Conservation (phyloP, 2,888 invertebrate species). For the Phorcus lineatus region DNA sequence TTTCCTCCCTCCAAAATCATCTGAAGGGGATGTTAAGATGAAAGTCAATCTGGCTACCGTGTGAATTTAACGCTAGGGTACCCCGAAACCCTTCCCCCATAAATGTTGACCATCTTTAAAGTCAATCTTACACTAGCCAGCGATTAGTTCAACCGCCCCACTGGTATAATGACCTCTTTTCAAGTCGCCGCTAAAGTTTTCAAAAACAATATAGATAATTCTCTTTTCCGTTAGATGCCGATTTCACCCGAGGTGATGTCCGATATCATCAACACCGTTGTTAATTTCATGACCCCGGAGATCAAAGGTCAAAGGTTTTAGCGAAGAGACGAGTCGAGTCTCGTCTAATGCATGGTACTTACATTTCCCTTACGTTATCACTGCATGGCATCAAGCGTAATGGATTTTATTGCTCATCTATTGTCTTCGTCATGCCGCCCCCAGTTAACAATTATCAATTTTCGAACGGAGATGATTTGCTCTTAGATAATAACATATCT, state of each 20-base stretch:
- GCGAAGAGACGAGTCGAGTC: neutral
- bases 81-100: neutral
- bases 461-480: neutral
- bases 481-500: neutral
- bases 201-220: slow-evolving; percentile 1
- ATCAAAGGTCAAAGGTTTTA: neutral
- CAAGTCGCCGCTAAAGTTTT: neutral
- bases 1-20: neutral
- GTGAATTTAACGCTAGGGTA: neutral
- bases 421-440: neutral
- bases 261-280: neutral
- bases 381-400: neutral
- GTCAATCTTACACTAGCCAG: neutral
- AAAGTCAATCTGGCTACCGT: neutral
- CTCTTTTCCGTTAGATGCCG: neutral
- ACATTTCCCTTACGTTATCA: neutral
- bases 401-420: neutral
- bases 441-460: neutral
- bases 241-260: neutral
- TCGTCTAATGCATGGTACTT: neutral
- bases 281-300: neutral
- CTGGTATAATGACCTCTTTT: neutral
- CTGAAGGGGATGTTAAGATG: neutral
- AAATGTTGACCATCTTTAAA: neutral
- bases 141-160: neutral